Evolutionary conservation across 2,888 invertebrate species (phyloP).

Genomic region (Eueremaeus valkanovi): DNA sequence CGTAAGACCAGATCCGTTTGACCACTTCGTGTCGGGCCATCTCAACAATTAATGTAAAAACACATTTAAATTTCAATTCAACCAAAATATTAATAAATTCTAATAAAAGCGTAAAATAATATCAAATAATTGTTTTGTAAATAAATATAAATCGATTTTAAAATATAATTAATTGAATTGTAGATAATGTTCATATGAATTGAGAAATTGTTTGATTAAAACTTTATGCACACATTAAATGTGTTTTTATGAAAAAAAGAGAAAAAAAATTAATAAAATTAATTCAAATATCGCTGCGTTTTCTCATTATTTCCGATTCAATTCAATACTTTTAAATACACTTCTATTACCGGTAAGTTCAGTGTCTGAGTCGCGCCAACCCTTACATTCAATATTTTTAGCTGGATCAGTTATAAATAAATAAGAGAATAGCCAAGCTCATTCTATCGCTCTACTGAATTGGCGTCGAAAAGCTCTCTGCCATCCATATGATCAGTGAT

Average conservation of each 20-base stretch:
- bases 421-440: too few relatives aligned
- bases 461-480: too few relatives aligned
- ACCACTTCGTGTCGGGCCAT: conserved; percentile 79
- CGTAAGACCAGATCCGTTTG: conserved; percentile 81
- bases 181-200: conserved; percentile 47
- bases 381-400: too few relatives aligned
- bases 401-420: too few relatives aligned
- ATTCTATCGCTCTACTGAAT: too few relatives aligned
- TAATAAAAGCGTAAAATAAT: too few relatives aligned
- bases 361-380: too few relatives aligned
- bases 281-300: conserved; percentile 27
- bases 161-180: background rate
- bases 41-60: conserved; percentile 56
- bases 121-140: conserved; percentile 18
- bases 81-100: background rate
- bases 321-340: too few relatives aligned
- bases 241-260: conserved; percentile 48
- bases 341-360: too few relatives aligned
- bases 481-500: too few relatives aligned
- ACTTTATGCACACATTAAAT: conserved; percentile 52
- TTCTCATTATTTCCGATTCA: too few relatives aligned
- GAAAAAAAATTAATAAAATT: conserved; percentile 1
- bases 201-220: conserved; percentile 52
- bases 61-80: background rate
- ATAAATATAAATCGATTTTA: conserved; percentile 49